Conservation (phyloP, 2,888 invertebrate species). For the Rotaria sp. region DNA sequence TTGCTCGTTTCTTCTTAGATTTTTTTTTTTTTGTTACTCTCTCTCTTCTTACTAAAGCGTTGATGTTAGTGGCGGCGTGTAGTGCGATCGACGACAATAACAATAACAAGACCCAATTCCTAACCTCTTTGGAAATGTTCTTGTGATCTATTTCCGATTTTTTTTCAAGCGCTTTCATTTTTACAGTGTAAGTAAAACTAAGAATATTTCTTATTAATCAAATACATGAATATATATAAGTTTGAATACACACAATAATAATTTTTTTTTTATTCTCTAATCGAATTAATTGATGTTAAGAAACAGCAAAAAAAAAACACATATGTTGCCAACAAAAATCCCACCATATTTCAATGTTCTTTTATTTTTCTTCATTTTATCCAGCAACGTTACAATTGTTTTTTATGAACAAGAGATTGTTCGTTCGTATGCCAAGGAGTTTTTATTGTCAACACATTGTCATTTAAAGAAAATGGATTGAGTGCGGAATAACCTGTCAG, state of each 20-base stretch:
- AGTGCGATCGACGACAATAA: neutral
- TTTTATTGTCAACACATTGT: neutral
- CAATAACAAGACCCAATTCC: neutral
- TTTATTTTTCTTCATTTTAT: neutral
- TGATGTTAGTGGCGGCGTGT: neutral
- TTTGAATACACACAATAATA: neutral
- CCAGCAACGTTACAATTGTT: too few species aligned
- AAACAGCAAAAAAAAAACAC: neutral
- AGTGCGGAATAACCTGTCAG: neutral
- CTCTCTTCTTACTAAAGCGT: neutral
- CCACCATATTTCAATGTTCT: neutral
- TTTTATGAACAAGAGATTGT: neutral
- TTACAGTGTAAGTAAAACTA: neutral
- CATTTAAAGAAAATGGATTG: neutral
- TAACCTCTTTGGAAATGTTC: neutral
- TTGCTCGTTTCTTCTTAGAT: slow-evolving; percentile 13
- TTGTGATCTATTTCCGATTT: slow-evolving; percentile 7
- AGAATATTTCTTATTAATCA: neutral
- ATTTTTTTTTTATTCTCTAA: neutral
- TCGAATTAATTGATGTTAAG: neutral
- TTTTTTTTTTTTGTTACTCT: slow-evolving; percentile 17
- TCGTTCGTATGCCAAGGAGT: neutral
- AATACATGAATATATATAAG: neutral
- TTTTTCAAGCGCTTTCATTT: neutral
- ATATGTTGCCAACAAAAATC: neutral